Evolutionary conservation across 2,888 invertebrate genomes (phyloP).

Genomic region (Callimorpha dominula): DNA sequence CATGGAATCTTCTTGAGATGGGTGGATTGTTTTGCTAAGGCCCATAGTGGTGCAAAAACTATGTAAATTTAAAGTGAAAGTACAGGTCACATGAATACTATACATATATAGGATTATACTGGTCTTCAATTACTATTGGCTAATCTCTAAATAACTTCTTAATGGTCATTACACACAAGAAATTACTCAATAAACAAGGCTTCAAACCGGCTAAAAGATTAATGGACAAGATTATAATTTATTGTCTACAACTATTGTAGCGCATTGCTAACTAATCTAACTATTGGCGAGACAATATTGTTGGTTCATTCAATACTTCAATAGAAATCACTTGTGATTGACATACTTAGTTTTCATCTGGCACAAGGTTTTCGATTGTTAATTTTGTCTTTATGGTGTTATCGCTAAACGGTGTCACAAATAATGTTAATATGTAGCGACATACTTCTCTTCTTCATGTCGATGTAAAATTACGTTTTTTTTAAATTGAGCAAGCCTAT

Average conservation of each 20-base stretch:
- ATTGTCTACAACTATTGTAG: constrained; percentile 19
- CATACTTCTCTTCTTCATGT: too few relatives aligned
- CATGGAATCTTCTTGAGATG: too few relatives aligned
- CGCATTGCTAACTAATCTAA: constrained; percentile 16
- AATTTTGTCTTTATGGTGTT: constrained; percentile 1
- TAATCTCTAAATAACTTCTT: background rate
- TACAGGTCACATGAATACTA: too few relatives aligned
- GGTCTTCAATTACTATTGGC: background rate
- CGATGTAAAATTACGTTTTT: too few relatives aligned
- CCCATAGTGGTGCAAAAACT: background rate
- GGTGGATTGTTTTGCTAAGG: too few relatives aligned
- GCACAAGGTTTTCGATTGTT: constrained; percentile 1
- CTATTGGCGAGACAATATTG: constrained; percentile 1
- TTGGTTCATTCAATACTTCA: background rate
- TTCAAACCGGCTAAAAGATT: constrained; percentile 31
- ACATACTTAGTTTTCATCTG: background rate
- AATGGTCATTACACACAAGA: constrained; percentile 5
- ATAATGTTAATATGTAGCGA: background rate
- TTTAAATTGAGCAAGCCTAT: too few relatives aligned
- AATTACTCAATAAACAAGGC: constrained; percentile 31
- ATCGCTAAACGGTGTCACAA: background rate
- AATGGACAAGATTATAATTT: constrained; percentile 34
- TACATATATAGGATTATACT: background rate
- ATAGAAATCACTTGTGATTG: constrained; percentile 3
- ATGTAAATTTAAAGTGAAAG: background rate